Conservation (phyloP, 2,888 invertebrate genomes). For the Glyphotaelius pellucidus region DNA sequence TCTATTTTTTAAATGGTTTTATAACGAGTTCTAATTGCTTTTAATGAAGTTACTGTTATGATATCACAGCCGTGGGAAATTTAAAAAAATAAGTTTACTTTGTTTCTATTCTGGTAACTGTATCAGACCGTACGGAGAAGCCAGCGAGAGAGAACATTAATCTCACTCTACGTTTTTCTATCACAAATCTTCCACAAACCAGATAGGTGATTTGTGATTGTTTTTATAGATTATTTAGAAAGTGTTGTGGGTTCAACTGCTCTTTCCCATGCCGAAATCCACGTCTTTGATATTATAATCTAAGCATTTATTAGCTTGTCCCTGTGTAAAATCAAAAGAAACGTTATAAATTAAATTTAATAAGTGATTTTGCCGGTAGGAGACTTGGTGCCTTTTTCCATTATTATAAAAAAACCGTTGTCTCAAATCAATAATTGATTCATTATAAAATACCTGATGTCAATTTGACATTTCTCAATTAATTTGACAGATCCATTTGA, state of each 20-base stretch:
- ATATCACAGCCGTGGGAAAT: neutral
- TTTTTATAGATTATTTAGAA: neutral
- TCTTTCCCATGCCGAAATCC: neutral
- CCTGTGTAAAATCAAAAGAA: neutral
- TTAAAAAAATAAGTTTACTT: neutral
- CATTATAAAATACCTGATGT: no score
- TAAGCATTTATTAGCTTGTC: neutral
- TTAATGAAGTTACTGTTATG: neutral
- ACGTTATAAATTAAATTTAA: neutral
- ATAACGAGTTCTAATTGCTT: neutral
- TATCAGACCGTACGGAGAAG: neutral
- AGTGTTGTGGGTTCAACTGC: neutral
- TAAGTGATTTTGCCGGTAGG: neutral
- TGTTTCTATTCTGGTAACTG: neutral
- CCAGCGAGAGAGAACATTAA: neutral
- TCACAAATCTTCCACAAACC: neutral
- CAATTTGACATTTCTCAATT: no score
- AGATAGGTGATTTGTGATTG: neutral
- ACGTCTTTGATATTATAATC: neutral
- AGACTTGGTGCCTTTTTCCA: neutral
- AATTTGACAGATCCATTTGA: no score
- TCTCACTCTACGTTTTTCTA: neutral
- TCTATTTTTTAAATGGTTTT: neutral
- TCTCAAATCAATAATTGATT: neutral
- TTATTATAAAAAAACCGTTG: neutral